Conservation (phyloP, 2,113 vertebrate genomes). For the Chamaetylas fuelleborni region DNA sequence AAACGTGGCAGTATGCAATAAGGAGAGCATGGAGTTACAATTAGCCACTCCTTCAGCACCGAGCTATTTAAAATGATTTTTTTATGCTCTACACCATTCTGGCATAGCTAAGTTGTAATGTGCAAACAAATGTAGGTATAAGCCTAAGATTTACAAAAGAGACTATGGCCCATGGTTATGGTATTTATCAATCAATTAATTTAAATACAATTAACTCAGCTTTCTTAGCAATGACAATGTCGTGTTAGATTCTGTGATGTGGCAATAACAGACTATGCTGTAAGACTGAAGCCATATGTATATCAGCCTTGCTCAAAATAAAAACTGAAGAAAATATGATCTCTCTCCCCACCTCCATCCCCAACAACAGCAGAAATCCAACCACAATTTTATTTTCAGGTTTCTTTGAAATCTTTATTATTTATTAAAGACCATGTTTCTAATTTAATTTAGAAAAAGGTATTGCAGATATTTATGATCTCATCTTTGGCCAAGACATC, state of each 20-base stretch:
- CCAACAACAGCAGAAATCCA: fast-evolving
- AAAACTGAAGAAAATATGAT: not conserved
- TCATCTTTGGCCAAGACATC: not conserved
- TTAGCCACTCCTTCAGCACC: not conserved
- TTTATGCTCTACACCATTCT: not conserved
- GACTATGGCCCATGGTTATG: fast-evolving
- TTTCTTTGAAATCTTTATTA: not conserved
- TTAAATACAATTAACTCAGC: not conserved
- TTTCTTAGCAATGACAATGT: not conserved
- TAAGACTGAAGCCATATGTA: not conserved
- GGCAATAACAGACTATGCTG: not conserved
- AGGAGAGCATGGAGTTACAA: not conserved
- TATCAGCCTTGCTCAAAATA: fast-evolving
- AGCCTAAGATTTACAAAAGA: not conserved
- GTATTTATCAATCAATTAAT: not conserved
- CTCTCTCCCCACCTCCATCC: not conserved
- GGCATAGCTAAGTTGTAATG: not conserved
- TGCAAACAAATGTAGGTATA: not conserved
- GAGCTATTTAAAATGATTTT: not conserved
- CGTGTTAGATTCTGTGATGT: not conserved
- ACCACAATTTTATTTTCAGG: not conserved
- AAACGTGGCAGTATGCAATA: not conserved
- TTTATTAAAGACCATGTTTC: not conserved
- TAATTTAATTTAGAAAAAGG: not conserved
- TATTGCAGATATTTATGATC: not conserved